Evolutionary conservation across 2,888 invertebrate species (phyloP).

Genomic region (Drosophila gaucha): DNA sequence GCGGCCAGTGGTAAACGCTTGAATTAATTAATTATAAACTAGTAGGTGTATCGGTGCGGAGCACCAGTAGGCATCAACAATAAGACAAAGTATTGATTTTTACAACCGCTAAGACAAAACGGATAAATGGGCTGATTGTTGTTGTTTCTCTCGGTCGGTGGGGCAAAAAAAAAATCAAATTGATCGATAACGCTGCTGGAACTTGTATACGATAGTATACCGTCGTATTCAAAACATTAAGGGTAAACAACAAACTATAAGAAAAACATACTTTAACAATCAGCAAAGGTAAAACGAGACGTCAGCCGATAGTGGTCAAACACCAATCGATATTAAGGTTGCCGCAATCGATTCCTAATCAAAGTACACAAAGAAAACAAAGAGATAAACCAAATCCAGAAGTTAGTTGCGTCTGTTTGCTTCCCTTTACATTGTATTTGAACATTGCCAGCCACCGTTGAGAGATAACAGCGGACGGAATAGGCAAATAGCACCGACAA

Average conservation of each 20-base stretch:
- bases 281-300: neutral
- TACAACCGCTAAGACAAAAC: constrained; percentile 8
- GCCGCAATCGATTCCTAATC: constrained; percentile 28
- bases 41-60: neutral
- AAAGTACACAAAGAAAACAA: constrained; percentile 23
- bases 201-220: constrained; percentile 1
- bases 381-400: constrained; percentile 17
- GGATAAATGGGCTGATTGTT: constrained; percentile 19
- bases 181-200: constrained; percentile 12
- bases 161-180: constrained; percentile 10
- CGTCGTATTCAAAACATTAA: neutral
- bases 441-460: neutral
- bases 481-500: neutral
- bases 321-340: constrained; percentile 40
- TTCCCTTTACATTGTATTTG: neutral
- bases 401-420: neutral
- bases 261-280: neutral
- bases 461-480: constrained; percentile 3
- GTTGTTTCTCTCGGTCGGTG: constrained; percentile 11
- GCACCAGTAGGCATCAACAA: neutral
- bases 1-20: neutral
- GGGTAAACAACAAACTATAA: neutral
- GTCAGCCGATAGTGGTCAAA: constrained; percentile 4
- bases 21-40: neutral
- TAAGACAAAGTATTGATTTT: constrained; percentile 38